Percentiles rank a stretch among this genome's conserved stretches.
Evolutionary conservation across 2,113 vertebrate species (phyloP).

Genomic region (Emydocephalus ijimae): DNA sequence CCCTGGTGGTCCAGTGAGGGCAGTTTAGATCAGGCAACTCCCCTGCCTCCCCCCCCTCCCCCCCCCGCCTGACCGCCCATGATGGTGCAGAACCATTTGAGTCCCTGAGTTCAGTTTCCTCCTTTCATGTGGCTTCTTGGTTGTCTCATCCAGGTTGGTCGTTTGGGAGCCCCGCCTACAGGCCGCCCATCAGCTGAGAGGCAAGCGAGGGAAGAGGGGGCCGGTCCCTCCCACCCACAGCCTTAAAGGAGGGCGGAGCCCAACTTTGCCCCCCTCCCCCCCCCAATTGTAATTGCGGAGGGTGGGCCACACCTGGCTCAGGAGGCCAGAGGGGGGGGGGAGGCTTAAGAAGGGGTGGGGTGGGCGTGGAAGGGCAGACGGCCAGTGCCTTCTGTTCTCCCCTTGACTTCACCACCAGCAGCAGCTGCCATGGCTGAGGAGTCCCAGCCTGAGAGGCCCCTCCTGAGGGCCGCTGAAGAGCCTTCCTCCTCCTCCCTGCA

Average conservation of each 20-base stretch:
- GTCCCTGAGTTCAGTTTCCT: background rate
- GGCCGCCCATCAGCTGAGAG: background rate
- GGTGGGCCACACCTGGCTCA: background rate
- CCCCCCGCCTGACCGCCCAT: background rate
- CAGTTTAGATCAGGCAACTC: background rate
- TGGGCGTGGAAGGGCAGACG: background rate
- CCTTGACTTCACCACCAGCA: background rate
- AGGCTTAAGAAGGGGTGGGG: background rate
- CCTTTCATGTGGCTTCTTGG: background rate
- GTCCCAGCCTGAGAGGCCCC: background rate
- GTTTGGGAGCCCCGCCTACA: background rate
- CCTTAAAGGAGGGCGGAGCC: background rate
- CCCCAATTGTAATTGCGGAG: background rate
- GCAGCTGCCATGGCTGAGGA: conserved; percentile 6
- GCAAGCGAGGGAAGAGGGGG: background rate
- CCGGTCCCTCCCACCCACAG: background rate
- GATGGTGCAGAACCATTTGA: background rate
- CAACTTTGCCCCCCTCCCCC: too few species aligned
- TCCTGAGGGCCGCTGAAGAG: background rate
- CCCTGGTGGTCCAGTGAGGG: background rate
- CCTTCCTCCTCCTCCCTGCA: background rate
- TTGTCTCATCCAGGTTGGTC: background rate
- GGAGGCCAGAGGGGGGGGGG: background rate
- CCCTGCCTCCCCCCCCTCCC: background rate
- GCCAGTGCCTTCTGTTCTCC: background rate